These are phyloP conservation scores for Diadumene lineata DNA, from an alignment of 92 coral and sea anemone species.

Conservation along the genomic window DNA sequence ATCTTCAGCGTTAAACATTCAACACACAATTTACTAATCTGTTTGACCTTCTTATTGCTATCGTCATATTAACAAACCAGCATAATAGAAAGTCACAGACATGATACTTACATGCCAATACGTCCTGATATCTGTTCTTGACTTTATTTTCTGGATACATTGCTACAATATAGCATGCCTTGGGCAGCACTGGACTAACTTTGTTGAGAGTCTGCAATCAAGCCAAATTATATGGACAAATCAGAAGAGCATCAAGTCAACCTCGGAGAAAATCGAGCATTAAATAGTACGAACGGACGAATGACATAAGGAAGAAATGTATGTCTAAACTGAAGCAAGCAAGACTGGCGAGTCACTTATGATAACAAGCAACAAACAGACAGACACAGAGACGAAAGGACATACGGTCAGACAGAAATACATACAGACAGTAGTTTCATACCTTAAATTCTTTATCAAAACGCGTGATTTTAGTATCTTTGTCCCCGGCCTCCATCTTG, in stretches of 20 bases:
- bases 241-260: neutral
- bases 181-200: constrained; percentile 88
- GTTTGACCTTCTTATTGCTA: too few species aligned
- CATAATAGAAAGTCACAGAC: too few species aligned
- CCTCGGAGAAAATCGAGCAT: too few species aligned
- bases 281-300: too few species aligned
- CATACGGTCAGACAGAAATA: neutral
- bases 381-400: neutral
- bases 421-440: constrained; percentile 1
- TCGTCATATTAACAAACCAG: too few species aligned
- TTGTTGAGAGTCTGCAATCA: constrained; percentile 85
- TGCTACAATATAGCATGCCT: constrained; percentile 81
- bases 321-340: too few species aligned
- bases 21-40: too few species aligned
- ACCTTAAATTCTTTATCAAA: constrained; percentile 95
- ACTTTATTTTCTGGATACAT: constrained; percentile 86
- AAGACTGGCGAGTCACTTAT: neutral
- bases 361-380: neutral
- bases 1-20: too few species aligned
- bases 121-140: constrained; percentile 87
- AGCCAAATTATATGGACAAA: neutral
- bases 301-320: too few species aligned
- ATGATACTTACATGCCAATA: constrained; percentile 92
- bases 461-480: constrained; percentile 63
- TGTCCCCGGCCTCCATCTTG: constrained; percentile 63